These are phyloP conservation scores for Rhinolophus sinicus DNA, from an alignment of 2,113 vertebrate species.

Conservation along the genomic window DNA sequence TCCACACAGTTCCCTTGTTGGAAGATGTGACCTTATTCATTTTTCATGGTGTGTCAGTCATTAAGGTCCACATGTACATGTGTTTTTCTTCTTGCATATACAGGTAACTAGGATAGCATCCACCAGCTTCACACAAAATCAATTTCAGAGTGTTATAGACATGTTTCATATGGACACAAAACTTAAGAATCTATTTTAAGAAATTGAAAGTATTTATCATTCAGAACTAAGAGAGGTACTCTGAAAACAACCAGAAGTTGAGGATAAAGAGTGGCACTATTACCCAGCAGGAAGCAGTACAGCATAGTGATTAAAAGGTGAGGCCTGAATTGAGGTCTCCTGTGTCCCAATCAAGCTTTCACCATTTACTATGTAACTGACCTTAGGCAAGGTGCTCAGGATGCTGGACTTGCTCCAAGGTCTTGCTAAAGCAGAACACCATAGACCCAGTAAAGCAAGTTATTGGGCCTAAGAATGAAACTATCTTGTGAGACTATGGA, in stretches of 20 bases:
- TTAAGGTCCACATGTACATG: background rate
- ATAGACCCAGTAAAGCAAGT: background rate
- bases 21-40: background rate
- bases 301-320: background rate
- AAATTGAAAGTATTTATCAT: background rate
- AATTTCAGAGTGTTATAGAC: background rate
- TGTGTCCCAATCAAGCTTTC: background rate
- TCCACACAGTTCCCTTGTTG: background rate
- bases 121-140: background rate
- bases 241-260: background rate
- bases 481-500: background rate
- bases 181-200: slow-evolving; percentile 9
- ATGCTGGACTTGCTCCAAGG: background rate
- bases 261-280: background rate
- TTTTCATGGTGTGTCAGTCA: background rate
- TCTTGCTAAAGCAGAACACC: background rate
- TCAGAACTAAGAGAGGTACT: background rate
- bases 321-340: background rate
- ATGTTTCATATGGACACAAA: background rate
- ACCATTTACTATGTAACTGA: background rate
- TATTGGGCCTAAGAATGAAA: background rate
- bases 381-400: background rate
- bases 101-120: background rate
- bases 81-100: background rate
- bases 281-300: background rate